Percentiles rank a stretch among this genome's conserved stretches.
These are phyloP conservation scores for Phortica magna DNA, from an alignment of 2,888 invertebrate species.

Conservation along the genomic window DNA sequence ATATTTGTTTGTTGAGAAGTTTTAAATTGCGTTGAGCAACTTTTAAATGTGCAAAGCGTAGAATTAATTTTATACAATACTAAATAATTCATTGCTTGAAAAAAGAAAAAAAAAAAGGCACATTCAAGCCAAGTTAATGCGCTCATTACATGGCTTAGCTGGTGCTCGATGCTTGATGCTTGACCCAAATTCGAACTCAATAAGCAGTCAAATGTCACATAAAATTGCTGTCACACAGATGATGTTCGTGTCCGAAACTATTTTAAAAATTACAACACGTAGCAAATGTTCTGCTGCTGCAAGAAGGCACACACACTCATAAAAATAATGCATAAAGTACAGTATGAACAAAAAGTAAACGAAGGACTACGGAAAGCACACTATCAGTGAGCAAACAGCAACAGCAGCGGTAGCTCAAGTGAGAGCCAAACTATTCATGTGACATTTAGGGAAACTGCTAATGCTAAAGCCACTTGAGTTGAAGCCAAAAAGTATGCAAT, in stretches of 20 bases:
- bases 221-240: neutral
- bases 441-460: neutral
- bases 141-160: neutral
- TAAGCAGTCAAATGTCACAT: slow-evolving; percentile 1
- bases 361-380: neutral
- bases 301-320: slow-evolving; percentile 8
- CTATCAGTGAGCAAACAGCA: neutral
- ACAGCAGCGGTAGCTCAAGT: neutral
- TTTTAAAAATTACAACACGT: slow-evolving; percentile 30
- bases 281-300: neutral
- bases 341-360: neutral
- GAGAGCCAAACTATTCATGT: neutral
- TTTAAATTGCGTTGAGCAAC: neutral
- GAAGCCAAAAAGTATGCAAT: slow-evolving; percentile 6
- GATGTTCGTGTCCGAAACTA: neutral
- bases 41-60: neutral
- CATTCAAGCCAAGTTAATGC: neutral
- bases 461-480: neutral
- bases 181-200: slow-evolving; percentile 18
- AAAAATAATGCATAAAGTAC: slow-evolving; percentile 36
- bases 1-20: too few species aligned
- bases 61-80: neutral
- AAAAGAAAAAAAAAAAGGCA: too few species aligned
- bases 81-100: neutral
- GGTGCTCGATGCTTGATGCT: neutral